phyloP scores from a whole-genome alignment of 2,888 invertebrate species.

The Lordiphosa andalusiaca region DNA sequence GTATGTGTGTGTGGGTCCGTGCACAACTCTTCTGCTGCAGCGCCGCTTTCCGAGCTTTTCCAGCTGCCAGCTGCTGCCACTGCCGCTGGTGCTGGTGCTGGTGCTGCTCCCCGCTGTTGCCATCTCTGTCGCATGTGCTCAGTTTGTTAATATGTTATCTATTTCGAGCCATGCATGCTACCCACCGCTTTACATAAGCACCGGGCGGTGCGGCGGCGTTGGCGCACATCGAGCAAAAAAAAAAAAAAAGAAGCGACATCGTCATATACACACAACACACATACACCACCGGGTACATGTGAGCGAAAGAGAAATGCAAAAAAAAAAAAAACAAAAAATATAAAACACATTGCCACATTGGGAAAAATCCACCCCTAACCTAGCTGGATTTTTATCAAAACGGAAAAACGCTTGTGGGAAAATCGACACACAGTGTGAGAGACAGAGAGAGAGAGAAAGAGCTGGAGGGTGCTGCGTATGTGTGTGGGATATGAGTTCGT shows the following conservation, averaged over 20 bases:
- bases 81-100: slow-evolving; percentile 12
- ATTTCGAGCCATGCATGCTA: slow-evolving; percentile 68
- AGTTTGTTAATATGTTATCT: slow-evolving; percentile 73
- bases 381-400: slow-evolving; percentile 43
- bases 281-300: slow-evolving; percentile 49
- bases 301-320: slow-evolving; percentile 59
- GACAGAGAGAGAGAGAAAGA: slow-evolving; percentile 42
- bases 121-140: slow-evolving; percentile 65
- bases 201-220: slow-evolving; percentile 27
- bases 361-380: slow-evolving; percentile 73
- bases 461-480: slow-evolving; percentile 18
- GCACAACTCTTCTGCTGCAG: slow-evolving; percentile 65
- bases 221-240: slow-evolving; percentile 38
- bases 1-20: slow-evolving; percentile 26
- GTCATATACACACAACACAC: slow-evolving; percentile 72
- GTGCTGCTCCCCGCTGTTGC: slow-evolving; percentile 27
- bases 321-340: slow-evolving; percentile 45
- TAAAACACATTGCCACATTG: slow-evolving; percentile 47
- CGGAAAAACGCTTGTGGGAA: slow-evolving; percentile 42
- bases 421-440: slow-evolving; percentile 28
- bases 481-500: slow-evolving; percentile 58
- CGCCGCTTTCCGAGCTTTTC: slow-evolving; percentile 54
- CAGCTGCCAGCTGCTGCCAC: slow-evolving; percentile 39
- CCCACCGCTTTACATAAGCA: slow-evolving; percentile 49
- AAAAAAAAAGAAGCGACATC: slow-evolving; percentile 36